phyloP scores from a whole-genome alignment of 1,140 invertebrate species.

The Solenopsis invicta region DNA sequence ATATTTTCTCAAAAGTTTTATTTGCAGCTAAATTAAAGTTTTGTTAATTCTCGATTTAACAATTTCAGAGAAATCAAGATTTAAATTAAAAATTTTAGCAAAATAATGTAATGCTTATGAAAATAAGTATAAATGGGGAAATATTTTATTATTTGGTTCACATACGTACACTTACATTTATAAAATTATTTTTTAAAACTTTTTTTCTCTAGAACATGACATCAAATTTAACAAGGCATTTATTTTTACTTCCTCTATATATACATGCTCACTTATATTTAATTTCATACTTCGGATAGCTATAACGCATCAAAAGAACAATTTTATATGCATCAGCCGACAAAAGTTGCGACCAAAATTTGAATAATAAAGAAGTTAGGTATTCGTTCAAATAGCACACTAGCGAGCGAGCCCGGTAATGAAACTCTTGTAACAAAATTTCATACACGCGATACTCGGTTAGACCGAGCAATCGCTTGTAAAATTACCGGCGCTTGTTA shows the following conservation, averaged over 20 bases:
- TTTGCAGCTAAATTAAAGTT: neutral
- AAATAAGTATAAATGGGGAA: neutral
- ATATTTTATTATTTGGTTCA: neutral
- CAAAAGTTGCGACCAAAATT: constrained; percentile 55
- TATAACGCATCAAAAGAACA: constrained; percentile 51
- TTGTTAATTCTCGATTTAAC: neutral
- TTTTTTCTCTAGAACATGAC: neutral
- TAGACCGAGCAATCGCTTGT: constrained; percentile 58
- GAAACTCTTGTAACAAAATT: constrained; percentile 61
- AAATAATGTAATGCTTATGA: neutral
- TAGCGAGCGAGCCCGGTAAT: constrained; percentile 26
- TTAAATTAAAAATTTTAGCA: neutral
- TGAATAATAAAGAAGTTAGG: constrained; percentile 59
- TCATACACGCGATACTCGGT: constrained; percentile 49
- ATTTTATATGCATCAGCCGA: constrained; percentile 56
- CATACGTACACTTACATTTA: no score
- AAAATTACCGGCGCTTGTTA: constrained; percentile 59
- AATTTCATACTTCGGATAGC: neutral
- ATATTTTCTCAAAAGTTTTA: neutral
- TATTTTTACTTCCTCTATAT: neutral
- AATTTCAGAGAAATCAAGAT: neutral
- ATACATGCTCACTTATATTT: neutral
- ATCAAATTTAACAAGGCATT: constrained; percentile 13
- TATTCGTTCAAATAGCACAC: constrained; percentile 36
- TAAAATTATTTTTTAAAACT: neutral